Evolutionary conservation across 2,797 vertebrate genomes (phyloP), one percentile per base, ranked within the genome.

Genomic region (Lepus townsendii): DNA sequence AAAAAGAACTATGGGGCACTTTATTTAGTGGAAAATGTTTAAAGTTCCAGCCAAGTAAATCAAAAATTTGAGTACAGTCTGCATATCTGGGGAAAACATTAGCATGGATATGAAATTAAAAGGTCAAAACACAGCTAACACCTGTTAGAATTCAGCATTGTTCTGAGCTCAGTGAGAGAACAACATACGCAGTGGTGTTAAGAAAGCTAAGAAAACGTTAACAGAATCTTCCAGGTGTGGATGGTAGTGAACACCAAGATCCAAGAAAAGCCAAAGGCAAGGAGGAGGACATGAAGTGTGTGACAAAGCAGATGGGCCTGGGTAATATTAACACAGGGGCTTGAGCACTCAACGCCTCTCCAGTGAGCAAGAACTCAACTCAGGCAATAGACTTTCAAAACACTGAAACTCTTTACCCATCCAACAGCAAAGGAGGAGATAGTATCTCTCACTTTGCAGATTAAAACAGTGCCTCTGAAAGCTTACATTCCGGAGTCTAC

Each of bases 21-120:
- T 26, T 76, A 95, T 52, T 77, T 63, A 87, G 5, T 30, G 57
- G 10, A 87, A 97, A 93, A 66, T 63, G 27, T 62, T 95, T 85
- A 60, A 76, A 93, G 92, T 83, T 92, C 16, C 13, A 94, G 42
- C 79, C 63, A 95, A 88, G 50, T 82, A 91, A 92, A 93, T 83
- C 26, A 90, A 89, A 92, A 91, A 78, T 84, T 42, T 83, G 30
- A 89, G 68, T 4, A 84, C 62, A 92, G 76, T 90, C 86, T 79
- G 87, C 6, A 30, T 80, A 27, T 32, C 7, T 76, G 30, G 2
- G 60, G 83, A 52, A 82, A 72, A 73, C 19, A 50, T 27, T 68
- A 76, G 72, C 62, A 91, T 0, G 38, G 62, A 86, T 69, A 22
- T n/a, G 54, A 92, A 92, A 54, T 91, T 88, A 93, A 85, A 90